These are phyloP conservation scores for Pseudococcus viburni DNA, from an alignment of 2,888 invertebrate species.

Conservation along the genomic window DNA sequence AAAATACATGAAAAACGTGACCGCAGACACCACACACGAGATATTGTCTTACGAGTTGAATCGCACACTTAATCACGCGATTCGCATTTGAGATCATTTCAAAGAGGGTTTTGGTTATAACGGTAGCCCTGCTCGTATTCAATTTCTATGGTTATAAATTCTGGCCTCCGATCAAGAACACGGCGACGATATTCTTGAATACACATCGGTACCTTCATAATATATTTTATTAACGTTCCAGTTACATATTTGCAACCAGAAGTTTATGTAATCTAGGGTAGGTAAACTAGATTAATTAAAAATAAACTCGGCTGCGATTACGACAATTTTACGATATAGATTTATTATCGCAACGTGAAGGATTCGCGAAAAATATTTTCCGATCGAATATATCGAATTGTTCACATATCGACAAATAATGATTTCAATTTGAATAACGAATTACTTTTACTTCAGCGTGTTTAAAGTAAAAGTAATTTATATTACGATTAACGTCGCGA, in stretches of 20 bases:
- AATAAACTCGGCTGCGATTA: neutral
- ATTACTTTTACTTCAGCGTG: neutral
- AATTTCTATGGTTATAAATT: neutral
- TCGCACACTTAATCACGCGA: neutral
- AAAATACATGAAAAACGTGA: neutral
- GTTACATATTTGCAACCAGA: neutral
- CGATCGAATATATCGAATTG: neutral
- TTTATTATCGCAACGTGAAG: neutral
- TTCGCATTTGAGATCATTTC: neutral
- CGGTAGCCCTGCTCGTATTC: neutral
- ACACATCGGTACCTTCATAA: neutral
- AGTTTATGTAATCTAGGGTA: neutral
- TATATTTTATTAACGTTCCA: constrained; percentile 4
- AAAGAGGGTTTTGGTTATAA: neutral
- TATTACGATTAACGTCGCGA: neutral
- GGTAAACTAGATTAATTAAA: constrained; percentile 21
- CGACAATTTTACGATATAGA: neutral
- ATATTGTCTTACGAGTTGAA: neutral
- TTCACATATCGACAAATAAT: neutral
- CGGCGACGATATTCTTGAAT: neutral
- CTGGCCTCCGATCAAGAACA: neutral
- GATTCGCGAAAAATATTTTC: neutral
- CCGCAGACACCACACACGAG: neutral
- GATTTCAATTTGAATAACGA: neutral
- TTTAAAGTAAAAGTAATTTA: neutral